Conservation (phyloP, 2,797 vertebrate species). For the Neosilurus mollespiculum region DNA sequence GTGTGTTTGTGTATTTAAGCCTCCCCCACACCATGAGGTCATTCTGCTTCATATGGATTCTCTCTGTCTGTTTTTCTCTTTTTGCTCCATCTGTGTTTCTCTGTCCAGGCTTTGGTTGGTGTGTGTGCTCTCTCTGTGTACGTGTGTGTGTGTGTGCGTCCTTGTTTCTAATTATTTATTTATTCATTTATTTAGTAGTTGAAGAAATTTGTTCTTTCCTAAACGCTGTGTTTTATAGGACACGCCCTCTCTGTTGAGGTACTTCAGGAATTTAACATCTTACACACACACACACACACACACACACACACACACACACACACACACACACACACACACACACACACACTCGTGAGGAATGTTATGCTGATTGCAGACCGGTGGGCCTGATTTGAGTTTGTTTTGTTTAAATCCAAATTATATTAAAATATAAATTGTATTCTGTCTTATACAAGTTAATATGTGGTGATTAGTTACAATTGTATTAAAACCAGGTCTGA, state of each 20-base stretch:
- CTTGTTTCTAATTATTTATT: neutral
- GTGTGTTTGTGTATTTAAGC: neutral
- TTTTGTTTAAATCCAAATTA: neutral
- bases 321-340: neutral
- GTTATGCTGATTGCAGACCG: too few species aligned
- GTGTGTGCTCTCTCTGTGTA: neutral
- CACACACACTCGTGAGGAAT: too few species aligned
- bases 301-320: conserved; percentile 19
- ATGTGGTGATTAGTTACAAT: too few species aligned
- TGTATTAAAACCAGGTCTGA: too few species aligned
- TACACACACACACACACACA: conserved; percentile 24
- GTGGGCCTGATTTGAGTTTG: neutral
- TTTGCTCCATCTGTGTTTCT: neutral
- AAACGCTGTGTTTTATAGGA: neutral
- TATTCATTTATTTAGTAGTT: neutral
- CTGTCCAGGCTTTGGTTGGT: neutral
- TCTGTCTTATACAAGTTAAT: too few species aligned
- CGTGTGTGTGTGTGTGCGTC: neutral
- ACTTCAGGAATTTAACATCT: conserved; percentile 11
- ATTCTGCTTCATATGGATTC: conserved; percentile 18
- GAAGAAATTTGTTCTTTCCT: neutral
- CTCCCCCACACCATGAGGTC: conserved; percentile 14
- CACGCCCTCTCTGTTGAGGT: neutral
- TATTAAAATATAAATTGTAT: too few species aligned
- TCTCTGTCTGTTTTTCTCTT: conserved; percentile 16